Conservation (phyloP, 1,140 invertebrate genomes). For the Drosophila ohnishii region DNA sequence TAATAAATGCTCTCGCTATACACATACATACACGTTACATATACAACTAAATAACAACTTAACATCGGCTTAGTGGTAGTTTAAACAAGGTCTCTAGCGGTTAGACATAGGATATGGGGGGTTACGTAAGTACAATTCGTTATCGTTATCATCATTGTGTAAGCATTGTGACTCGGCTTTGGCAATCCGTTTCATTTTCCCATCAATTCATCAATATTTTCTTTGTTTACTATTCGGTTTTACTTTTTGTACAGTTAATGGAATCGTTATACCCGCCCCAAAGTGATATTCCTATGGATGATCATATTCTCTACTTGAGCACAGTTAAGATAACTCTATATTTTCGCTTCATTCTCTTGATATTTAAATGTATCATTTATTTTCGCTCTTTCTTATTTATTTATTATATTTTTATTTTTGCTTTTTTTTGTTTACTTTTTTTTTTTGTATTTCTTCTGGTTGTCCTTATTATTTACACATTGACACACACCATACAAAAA, state of each 20-base stretch:
- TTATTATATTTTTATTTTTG: constrained; percentile 2
- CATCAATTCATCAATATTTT: not conserved
- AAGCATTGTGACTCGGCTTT: constrained; percentile 32
- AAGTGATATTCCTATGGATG: constrained; percentile 31
- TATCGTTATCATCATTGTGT: constrained; percentile 28
- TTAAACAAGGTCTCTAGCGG: constrained; percentile 36
- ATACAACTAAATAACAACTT: constrained; percentile 53
- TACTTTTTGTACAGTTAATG: constrained; percentile 72
- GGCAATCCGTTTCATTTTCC: constrained; percentile 26
- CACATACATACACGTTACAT: constrained; percentile 33
- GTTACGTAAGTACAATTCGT: constrained; percentile 36
- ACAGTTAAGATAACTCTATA: constrained; percentile 40
- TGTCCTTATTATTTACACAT: constrained; percentile 53
- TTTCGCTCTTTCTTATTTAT: constrained; percentile 15
- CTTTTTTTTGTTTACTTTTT: constrained; percentile 8
- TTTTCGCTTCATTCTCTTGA: constrained; percentile 30
- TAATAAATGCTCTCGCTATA: constrained; percentile 40
- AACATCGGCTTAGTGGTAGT: constrained; percentile 41
- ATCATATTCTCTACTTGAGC: constrained; percentile 49
- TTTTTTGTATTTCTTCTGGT: constrained; percentile 3
- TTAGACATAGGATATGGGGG: constrained; percentile 40
- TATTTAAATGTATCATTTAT: constrained; percentile 31
- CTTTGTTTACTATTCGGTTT: constrained; percentile 24
- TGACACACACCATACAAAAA: constrained; percentile 28
- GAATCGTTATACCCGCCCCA: constrained; percentile 50